Conservation (phyloP, 2,797 vertebrate genomes). For the Lagothrix lagotricha region DNA sequence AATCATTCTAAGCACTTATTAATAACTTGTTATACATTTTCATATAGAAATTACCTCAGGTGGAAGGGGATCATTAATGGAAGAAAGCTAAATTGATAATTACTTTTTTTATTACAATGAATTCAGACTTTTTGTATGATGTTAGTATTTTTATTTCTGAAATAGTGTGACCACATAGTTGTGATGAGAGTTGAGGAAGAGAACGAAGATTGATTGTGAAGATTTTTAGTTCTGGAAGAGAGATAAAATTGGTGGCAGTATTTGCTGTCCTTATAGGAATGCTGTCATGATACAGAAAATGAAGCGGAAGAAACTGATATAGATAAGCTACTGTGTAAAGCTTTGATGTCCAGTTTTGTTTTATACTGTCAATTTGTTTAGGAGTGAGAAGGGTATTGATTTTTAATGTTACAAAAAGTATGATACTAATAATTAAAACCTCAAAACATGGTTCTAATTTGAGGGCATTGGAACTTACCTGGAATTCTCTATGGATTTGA, state of each 20-base stretch:
- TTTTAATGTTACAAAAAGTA: neutral
- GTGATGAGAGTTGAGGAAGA: neutral
- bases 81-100: neutral
- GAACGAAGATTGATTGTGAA: neutral
- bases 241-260: neutral
- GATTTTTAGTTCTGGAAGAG: neutral
- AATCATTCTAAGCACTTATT: neutral
- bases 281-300: no score
- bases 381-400: neutral
- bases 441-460: neutral
- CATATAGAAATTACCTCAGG: neutral
- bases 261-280: neutral
- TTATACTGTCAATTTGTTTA: slow-evolving; percentile 12
- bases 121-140: neutral
- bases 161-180: neutral
- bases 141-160: neutral
- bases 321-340: neutral
- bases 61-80: neutral
- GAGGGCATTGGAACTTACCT: neutral
- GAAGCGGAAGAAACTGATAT: neutral
- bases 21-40: neutral
- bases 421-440: no score
- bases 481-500: neutral
- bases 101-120: neutral
- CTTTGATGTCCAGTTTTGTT: neutral